Conservation (phyloP, 2,797 vertebrate species). For the Lates japonicus region DNA sequence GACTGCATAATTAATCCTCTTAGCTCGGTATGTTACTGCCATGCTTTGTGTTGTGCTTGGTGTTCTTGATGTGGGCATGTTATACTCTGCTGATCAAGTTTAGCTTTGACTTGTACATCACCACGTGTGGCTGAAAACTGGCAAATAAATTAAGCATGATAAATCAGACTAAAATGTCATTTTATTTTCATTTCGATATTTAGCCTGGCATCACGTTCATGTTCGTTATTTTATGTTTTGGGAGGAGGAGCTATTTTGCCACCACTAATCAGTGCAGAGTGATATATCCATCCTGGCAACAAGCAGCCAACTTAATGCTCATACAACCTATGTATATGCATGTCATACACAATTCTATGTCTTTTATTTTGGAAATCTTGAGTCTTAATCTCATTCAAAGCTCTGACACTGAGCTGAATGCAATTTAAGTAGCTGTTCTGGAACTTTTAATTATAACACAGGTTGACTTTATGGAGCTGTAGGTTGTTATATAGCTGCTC, state of each 20-base stretch:
- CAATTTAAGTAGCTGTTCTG: no score
- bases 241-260: conserved; percentile 1
- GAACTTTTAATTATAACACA: no score
- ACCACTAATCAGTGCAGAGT: background rate
- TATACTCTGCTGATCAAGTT: conserved; percentile 25
- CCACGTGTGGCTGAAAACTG: conserved; percentile 9
- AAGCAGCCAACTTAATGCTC: background rate
- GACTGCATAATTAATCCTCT: conserved; percentile 51
- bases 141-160: conserved; percentile 9
- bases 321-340: background rate
- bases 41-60: conserved; percentile 21
- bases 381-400: no score
- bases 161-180: conserved; percentile 3
- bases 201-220: background rate
- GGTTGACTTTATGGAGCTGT: no score
- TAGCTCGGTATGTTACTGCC: conserved; percentile 30
- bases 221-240: background rate
- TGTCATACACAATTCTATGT: no score
- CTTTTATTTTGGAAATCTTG: no score
- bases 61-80: background rate
- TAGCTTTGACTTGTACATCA: conserved; percentile 28
- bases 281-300: background rate
- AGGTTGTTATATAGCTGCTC: no score
- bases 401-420: no score
- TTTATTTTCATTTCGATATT: conserved; percentile 3